Evolutionary conservation across 2,888 invertebrate species (phyloP).

Genomic region (Alsophila aescularia): DNA sequence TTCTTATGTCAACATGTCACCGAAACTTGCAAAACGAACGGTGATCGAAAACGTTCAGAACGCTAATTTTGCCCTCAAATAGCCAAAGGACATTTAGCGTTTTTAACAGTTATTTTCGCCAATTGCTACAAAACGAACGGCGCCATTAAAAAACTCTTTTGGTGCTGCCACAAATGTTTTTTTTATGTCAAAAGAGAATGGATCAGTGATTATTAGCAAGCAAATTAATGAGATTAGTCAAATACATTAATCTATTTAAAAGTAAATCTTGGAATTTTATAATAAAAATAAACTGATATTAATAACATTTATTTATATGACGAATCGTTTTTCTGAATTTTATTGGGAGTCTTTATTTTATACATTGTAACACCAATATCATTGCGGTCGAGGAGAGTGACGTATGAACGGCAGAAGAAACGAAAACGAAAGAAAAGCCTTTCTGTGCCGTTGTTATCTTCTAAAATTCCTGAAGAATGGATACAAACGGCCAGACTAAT

Average conservation of each 20-base stretch:
- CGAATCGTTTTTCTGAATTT: neutral
- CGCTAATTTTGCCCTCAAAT: too few species aligned
- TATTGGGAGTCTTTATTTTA: constrained; percentile 1
- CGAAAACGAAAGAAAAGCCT: constrained; percentile 83
- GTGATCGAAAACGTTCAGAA: too few species aligned
- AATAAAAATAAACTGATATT: neutral
- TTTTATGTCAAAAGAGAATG: neutral
- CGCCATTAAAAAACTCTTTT: too few species aligned
- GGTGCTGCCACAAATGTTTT: too few species aligned
- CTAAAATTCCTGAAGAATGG: constrained; percentile 82
- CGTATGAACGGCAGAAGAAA: constrained; percentile 83
- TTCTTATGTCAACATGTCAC: too few species aligned
- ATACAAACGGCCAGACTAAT: constrained; percentile 85
- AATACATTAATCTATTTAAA: too few species aligned
- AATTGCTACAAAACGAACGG: too few species aligned
- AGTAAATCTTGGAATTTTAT: too few species aligned
- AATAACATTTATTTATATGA: neutral
- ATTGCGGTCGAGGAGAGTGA: constrained; percentile 72
- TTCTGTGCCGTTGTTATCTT: constrained; percentile 84
- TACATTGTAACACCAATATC: constrained; percentile 41
- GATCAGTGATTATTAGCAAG: neutral
- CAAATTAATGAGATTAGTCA: too few species aligned
- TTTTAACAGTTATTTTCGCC: too few species aligned
- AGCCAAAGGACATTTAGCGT: too few species aligned
- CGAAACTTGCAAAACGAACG: too few species aligned